phyloP scores from a whole-genome alignment of 2,888 invertebrate species.

The Pogonocherus hispidulus region DNA sequence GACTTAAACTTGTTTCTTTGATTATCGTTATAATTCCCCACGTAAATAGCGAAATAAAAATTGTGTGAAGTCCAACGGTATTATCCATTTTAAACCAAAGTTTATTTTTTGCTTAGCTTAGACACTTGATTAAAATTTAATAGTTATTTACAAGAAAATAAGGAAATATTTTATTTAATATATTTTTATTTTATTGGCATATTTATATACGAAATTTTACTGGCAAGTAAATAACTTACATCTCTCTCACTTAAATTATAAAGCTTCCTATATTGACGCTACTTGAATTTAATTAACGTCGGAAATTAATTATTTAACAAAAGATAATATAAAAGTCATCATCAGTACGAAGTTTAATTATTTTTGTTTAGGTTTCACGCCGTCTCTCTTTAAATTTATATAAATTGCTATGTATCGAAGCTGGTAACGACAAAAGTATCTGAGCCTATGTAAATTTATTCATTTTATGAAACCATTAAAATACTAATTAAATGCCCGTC shows the following conservation, averaged over 20 bases:
- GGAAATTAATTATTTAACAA: not conserved
- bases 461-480: conserved; percentile 28
- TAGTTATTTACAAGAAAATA: too few species aligned
- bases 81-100: too few species aligned
- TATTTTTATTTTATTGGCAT: too few species aligned
- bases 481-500: conserved; percentile 27
- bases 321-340: conserved; percentile 1
- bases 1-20: too few species aligned
- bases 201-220: too few species aligned
- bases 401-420: conserved; percentile 15
- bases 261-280: not conserved
- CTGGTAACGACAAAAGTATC: conserved; percentile 20
- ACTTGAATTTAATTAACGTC: not conserved
- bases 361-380: conserved; percentile 11
- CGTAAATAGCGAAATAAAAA: too few species aligned
- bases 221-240: too few species aligned
- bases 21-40: too few species aligned
- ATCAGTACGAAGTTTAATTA: conserved; percentile 13
- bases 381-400: conserved; percentile 18
- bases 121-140: too few species aligned
- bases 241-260: not conserved
- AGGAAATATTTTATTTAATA: too few species aligned
- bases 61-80: too few species aligned
- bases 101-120: too few species aligned
- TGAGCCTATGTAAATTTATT: conserved; percentile 27